Base-by-base conservation (phyloP, 2,888 invertebrate genomes). In the Coelinius sp. region DNA sequence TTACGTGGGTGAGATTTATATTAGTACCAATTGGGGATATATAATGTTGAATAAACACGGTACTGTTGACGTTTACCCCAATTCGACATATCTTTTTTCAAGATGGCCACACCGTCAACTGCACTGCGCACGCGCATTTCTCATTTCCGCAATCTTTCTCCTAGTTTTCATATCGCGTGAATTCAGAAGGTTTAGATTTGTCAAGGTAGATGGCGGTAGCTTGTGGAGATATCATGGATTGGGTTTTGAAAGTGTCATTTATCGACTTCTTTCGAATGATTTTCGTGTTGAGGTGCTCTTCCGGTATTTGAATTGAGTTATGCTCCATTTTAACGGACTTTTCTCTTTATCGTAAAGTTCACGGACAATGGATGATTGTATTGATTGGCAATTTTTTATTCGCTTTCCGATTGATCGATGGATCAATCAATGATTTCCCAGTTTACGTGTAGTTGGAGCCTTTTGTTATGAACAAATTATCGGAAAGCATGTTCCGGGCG, bases 31-130 rank as follows among this genome's bases (percentile, higher is more conserved):
- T 70, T 75, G 64, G 69, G 76, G 66, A 73, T 78, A 77, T 78
- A 74, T 76, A 78, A 75, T 66, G 75, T 46, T 71, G 69, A 77
- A 76, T 81, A 81, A 83, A 81, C 81, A 82, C 80, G 76, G 76
- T 79, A 77, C 78, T 82, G 84, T 84, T 84, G 84, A 84, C 82
- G 83, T 83, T 81, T 80, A 75, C 73, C 65, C 73, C 76, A 78
- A 80, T 78, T 78, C 80, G 79, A 83, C 84, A 83, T 84, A 80
- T 81, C 83, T 64, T 27, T 82, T 81, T 82, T 78, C 84, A 84
- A 84, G 84, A 84, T 84, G 84, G 84, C 84, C 80, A 44, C 41
- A 46, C 44, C 14, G 62, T 38, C 14, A 31, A 69, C 27, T 12
- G 31, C 24, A 35, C 46, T 46, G 49, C 63, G 69, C 35, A 70